These are phyloP conservation scores for Myrmecobius fasciatus DNA, from an alignment of 2,113 vertebrate genomes.

Conservation along the genomic window DNA sequence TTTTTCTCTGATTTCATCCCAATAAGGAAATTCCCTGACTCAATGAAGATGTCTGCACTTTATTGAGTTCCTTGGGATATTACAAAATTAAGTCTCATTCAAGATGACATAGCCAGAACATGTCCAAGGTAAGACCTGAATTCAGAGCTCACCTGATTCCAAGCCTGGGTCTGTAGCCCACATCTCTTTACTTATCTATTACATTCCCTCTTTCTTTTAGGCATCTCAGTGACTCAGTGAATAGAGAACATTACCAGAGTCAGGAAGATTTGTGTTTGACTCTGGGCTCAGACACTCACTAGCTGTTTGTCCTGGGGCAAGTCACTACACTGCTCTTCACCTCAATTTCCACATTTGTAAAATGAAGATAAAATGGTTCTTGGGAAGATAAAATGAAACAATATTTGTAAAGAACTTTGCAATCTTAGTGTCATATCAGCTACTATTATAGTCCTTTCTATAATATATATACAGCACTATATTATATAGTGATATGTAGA, in stretches of 20 bases:
- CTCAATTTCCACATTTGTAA: not conserved
- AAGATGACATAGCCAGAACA: not conserved
- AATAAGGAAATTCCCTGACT: not conserved
- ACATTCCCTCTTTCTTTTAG: not conserved
- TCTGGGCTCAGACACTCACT: not conserved
- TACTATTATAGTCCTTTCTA: conserved; percentile 30
- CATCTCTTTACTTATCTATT: not conserved
- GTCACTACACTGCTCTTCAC: not conserved
- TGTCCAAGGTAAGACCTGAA: not conserved
- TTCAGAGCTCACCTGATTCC: not conserved
- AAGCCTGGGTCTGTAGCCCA: not conserved
- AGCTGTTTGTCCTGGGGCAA: not conserved
- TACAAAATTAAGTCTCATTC: not conserved
- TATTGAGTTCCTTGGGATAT: not conserved
- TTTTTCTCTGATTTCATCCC: not conserved
- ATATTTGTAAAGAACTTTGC: not conserved
- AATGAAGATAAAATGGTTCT: not conserved
- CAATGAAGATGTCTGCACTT: not conserved
- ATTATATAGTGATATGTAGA: not conserved
- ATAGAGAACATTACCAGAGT: not conserved
- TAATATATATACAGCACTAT: conserved; percentile 31
- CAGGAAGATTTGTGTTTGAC: not conserved
- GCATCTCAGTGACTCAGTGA: not conserved
- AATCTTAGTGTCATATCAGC: not conserved
- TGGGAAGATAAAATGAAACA: not conserved